These are phyloP conservation scores for Amiota communis DNA, from an alignment of 2,888 invertebrate genomes.

Conservation along the genomic window DNA sequence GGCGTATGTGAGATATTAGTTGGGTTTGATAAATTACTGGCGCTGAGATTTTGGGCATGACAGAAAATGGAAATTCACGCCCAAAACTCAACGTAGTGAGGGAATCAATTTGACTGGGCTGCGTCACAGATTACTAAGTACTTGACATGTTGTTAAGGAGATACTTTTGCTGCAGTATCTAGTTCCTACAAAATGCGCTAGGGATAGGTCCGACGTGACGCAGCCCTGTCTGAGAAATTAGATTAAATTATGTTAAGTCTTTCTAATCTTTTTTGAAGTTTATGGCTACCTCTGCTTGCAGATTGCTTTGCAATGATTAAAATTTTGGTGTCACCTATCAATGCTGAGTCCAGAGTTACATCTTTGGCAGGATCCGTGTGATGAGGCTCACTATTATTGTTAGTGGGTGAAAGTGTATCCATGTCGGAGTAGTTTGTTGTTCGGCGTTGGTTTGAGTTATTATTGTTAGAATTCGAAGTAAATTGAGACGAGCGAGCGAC, in stretches of 20 bases:
- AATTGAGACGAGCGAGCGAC: neutral
- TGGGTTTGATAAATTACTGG: neutral
- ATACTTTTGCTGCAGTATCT: neutral
- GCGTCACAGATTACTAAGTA: neutral
- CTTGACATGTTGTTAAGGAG: neutral
- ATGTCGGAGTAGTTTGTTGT: neutral
- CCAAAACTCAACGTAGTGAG: too few species aligned
- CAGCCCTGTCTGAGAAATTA: too few species aligned
- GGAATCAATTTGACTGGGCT: slow-evolving; percentile 1
- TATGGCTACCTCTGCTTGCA: too few species aligned
- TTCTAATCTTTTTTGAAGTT: too few species aligned
- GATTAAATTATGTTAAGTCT: too few species aligned
- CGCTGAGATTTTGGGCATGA: neutral
- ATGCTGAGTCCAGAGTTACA: neutral
- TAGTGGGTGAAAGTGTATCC: neutral
- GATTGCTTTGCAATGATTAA: slow-evolving; percentile 4
- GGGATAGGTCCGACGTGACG: neutral
- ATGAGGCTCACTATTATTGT: neutral
- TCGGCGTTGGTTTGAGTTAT: neutral
- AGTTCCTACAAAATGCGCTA: neutral
- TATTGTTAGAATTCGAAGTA: neutral
- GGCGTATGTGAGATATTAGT: neutral
- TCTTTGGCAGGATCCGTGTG: slow-evolving; percentile 4
- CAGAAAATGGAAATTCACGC: neutral
- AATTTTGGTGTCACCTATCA: neutral